Percentiles rank a stretch among this genome's conserved stretches.
Evolutionary conservation across 2,113 vertebrate genomes (phyloP).

Genomic region (Oncorhynchus mykiss): DNA sequence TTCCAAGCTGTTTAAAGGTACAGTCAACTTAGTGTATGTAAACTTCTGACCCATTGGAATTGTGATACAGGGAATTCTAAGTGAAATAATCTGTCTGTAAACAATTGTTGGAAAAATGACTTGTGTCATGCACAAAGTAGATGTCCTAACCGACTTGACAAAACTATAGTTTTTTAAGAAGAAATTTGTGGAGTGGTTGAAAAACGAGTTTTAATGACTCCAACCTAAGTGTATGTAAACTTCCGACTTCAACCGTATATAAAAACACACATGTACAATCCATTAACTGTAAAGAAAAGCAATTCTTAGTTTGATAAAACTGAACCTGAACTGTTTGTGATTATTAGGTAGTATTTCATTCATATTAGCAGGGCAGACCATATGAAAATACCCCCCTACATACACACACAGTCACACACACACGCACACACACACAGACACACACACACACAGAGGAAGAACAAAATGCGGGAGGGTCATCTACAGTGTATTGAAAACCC

Average conservation of each 20-base stretch:
- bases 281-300: conserved; percentile 41
- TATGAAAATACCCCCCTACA: conserved; percentile 29
- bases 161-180: too few species aligned
- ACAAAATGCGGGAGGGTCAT: conserved; percentile 32
- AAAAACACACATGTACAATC: conserved; percentile 65
- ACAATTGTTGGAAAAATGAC: too few species aligned
- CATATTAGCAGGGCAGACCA: conserved; percentile 17
- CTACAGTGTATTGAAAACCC: conserved; percentile 63
- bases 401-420: not conserved
- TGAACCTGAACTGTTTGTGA: conserved; percentile 37
- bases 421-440: conserved; percentile 8
- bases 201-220: too few species aligned
- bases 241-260: conserved; percentile 50
- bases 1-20: too few species aligned
- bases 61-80: too few species aligned
- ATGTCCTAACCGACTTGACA: too few species aligned
- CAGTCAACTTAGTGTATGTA: too few species aligned
- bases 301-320: not conserved
- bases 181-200: too few species aligned
- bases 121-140: too few species aligned
- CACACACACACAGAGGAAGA: conserved; percentile 17
- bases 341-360: conserved; percentile 27
- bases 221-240: too few species aligned
- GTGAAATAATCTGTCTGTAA: too few species aligned
- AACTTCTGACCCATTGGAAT: too few species aligned